A percentile compares a stretch with the other conserved stretches of the same genome.
Evolutionary conservation across 35 echinoderm and acorn worm genomes (phyloP).

Genomic region (Nesometra sesokonis): DNA sequence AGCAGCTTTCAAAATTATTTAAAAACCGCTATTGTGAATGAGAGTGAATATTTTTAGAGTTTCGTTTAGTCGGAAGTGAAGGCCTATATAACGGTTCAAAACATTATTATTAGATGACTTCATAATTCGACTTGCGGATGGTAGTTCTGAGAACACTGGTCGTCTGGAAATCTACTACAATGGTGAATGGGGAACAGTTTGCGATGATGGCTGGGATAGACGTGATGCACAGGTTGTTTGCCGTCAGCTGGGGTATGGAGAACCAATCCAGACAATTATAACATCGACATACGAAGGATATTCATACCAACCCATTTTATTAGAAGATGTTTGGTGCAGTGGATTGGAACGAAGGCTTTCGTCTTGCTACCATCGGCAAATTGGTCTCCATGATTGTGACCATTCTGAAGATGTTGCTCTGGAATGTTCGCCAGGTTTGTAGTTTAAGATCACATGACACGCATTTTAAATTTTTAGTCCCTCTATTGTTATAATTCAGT

Average conservation of each 20-base stretch:
- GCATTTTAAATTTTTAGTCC: too few relatives aligned
- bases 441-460: too few relatives aligned
- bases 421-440: background rate
- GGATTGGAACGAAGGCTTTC: conserved; percentile 5
- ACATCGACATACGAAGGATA: background rate
- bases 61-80: too few relatives aligned
- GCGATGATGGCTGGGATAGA: background rate
- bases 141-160: background rate
- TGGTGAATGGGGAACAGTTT: background rate
- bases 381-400: conserved; percentile 19
- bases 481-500: too few relatives aligned
- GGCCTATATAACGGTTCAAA: too few relatives aligned
- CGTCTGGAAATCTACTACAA: background rate
- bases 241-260: background rate
- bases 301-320: background rate
- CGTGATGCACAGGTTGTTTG: background rate
- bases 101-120: too few relatives aligned
- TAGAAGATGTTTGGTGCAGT: conserved; percentile 8
- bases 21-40: too few relatives aligned
- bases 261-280: background rate
- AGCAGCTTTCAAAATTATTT: too few relatives aligned
- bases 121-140: background rate
- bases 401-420: conserved; percentile 21
- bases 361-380: background rate
- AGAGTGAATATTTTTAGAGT: too few relatives aligned